Base-by-base conservation (phyloP, 2,113 vertebrate species). In the Coptodon rendalli region DNA sequence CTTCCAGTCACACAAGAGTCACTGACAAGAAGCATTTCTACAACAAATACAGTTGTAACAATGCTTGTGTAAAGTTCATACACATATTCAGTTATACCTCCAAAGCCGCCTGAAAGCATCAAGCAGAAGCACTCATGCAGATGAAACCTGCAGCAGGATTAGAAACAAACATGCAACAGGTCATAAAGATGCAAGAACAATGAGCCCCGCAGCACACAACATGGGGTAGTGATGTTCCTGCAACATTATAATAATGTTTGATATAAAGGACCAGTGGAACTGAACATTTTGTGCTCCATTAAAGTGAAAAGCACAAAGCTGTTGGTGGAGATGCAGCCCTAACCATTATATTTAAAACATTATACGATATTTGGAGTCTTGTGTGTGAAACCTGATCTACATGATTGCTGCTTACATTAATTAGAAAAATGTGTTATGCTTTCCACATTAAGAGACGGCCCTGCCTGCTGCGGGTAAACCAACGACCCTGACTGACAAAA, bases 401-500 rank as follows among this genome's bases (percentile, higher is more conserved):
- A 11, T 29, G 4, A 0, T 10, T 17, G 40, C 40, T 43, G 22
- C 0, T 27, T 17, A 14, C 14, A 17, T 5, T 12, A 0, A 19
- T 31, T 78, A 50, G 22, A 50, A 43, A 38, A 71, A 0, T 38
- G 34, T 22, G 63, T 68, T 22, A 24, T 43, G 0, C 10, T 40
- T 0, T 71, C 12, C n/a, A 71, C 13, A 43, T 43, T 71, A 71
- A 71, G 38, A 16, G 38, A 0, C n/a, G 1, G 63, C 7, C n/a
- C 36, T 45, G 38, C 38, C 22, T 45, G 63, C 66, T 9, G 36
- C 63, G 7, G 19, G 10, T 38, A 40, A 45, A 73, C 31, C 6
- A n/a, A 7, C 10, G 9, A 19, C 40, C 52, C n/a, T 29, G 73
- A 61, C 3, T 56, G 63, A 81, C 29, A 4, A 27, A 34, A 43